Conservation (phyloP, 2,888 invertebrate species). For the Erebia epiphron region DNA sequence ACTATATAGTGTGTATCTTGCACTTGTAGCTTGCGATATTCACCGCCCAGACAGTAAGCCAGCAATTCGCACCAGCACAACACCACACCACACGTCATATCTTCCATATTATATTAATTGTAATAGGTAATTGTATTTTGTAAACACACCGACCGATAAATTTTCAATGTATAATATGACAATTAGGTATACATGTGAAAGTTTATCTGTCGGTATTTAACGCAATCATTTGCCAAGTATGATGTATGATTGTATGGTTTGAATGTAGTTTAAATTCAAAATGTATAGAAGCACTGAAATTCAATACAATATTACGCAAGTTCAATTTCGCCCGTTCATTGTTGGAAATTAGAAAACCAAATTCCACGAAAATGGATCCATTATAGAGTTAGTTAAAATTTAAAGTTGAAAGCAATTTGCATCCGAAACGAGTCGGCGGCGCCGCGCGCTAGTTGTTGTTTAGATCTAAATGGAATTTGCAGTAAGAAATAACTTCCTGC, state of each 20-base stretch:
- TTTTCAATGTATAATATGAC: too few relatives aligned
- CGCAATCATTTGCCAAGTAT: too few relatives aligned
- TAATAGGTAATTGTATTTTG: too few relatives aligned
- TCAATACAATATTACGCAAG: constrained; percentile 14
- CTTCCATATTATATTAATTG: too few relatives aligned
- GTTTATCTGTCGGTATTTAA: too few relatives aligned
- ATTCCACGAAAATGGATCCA: constrained; percentile 32
- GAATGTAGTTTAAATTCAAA: background rate
- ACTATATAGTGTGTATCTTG: too few relatives aligned
- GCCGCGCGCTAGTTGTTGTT: constrained; percentile 19
- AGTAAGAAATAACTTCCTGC: constrained; percentile 19
- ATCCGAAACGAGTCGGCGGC: constrained; percentile 22
- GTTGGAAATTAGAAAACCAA: constrained; percentile 21
- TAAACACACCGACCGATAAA: too few relatives aligned
- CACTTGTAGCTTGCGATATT: too few relatives aligned
- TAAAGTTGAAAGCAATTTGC: constrained; percentile 33
- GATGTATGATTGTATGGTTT: background rate
- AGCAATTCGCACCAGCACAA: too few relatives aligned
- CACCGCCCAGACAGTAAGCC: too few relatives aligned
- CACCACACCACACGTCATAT: too few relatives aligned
- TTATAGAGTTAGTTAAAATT: constrained; percentile 32
- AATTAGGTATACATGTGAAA: too few relatives aligned
- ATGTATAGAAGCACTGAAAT: background rate
- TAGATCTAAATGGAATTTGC: constrained; percentile 26
- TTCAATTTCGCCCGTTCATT: constrained; percentile 15